Conservation (phyloP, 2,888 invertebrate species). For the Patella caerulea region DNA sequence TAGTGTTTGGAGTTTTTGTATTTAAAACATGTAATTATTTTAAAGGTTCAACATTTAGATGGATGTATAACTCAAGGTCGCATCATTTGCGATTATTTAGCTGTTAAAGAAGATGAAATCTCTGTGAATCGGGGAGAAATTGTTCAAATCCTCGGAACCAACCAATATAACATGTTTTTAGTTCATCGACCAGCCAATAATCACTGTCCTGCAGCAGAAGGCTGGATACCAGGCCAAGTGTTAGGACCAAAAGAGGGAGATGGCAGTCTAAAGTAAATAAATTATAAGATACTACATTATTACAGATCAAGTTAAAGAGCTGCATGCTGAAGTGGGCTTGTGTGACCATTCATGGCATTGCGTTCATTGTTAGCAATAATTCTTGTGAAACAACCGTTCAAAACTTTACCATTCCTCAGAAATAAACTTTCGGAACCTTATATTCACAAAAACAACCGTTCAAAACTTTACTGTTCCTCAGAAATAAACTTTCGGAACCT, state of each 20-base stretch:
- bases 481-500: no score
- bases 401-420: no score
- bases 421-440: no score
- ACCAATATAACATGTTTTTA: slow-evolving; percentile 67
- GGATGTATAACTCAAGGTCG: slow-evolving; percentile 48
- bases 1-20: no score
- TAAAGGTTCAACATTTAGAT: slow-evolving; percentile 20
- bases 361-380: neutral
- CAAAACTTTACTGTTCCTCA: no score
- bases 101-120: slow-evolving; percentile 72
- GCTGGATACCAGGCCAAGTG: slow-evolving; percentile 70
- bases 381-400: no score
- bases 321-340: neutral
- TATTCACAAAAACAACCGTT: no score
- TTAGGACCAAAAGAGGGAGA: slow-evolving; percentile 60
- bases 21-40: no score
- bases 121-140: slow-evolving; percentile 70
- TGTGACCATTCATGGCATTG: neutral
- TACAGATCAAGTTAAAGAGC: neutral
- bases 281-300: neutral
- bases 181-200: slow-evolving; percentile 67
- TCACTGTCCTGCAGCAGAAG: slow-evolving; percentile 69
- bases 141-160: slow-evolving; percentile 70
- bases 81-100: slow-evolving; percentile 69
- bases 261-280: slow-evolving; percentile 58